phyloP scores from a whole-genome alignment of 2,113 vertebrate species.

The Erythrocebus patas region DNA sequence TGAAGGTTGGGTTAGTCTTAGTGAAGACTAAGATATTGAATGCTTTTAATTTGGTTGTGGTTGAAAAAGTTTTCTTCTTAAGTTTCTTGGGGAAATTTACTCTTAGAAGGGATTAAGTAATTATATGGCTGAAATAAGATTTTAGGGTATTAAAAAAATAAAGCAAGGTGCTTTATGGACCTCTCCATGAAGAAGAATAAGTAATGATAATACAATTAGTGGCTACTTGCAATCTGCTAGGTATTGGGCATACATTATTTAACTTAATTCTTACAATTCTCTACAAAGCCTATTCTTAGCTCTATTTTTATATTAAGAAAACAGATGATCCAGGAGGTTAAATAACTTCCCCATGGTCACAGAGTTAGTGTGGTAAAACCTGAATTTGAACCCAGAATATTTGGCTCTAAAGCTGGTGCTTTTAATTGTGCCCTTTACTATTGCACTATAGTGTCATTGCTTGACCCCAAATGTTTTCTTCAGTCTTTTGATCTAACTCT shows the following conservation, averaged over 20 bases:
- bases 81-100: background rate
- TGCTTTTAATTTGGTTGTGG: background rate
- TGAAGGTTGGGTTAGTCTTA: background rate
- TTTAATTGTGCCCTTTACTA: background rate
- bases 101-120: background rate
- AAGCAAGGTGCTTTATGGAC: background rate
- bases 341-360: background rate
- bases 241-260: constrained; percentile 13
- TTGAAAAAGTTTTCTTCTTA: background rate
- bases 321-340: background rate
- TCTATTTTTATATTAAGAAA: constrained; percentile 13
- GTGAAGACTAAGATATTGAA: background rate
- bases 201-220: background rate
- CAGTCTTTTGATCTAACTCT: background rate
- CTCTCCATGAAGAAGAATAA: background rate
- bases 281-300: background rate
- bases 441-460: background rate
- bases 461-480: background rate
- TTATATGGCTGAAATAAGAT: background rate
- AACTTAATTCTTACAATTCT: background rate
- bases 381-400: background rate
- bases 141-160: background rate
- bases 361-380: background rate
- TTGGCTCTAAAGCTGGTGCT: background rate
- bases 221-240: background rate